Conservation (phyloP, 1,140 invertebrate species). For the Cryptotermes secundus region DNA sequence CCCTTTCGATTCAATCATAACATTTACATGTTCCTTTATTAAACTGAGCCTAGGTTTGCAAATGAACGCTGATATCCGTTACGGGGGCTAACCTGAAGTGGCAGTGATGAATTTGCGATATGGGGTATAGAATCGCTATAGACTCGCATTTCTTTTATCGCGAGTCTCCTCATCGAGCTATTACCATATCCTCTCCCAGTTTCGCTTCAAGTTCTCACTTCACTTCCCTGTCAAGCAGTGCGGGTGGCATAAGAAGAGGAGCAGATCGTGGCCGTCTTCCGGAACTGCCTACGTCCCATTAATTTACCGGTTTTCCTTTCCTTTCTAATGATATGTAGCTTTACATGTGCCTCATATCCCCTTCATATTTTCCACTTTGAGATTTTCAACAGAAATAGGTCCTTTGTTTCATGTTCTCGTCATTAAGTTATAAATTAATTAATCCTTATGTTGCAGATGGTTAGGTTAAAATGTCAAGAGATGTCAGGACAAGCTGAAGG, state of each 20-base stretch:
- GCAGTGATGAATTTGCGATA: background rate
- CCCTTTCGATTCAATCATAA: too few species aligned
- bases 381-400: too few species aligned
- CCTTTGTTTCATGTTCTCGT: too few species aligned
- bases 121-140: background rate
- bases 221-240: constrained; percentile 4
- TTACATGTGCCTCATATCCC: too few species aligned
- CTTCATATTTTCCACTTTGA: too few species aligned
- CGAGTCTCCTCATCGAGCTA: background rate
- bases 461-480: too few species aligned
- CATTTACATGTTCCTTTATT: background rate
- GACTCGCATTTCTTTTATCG: background rate
- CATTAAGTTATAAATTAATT: too few species aligned
- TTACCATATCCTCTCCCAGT: background rate
- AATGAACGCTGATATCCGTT: background rate
- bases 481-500: too few species aligned
- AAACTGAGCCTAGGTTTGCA: background rate
- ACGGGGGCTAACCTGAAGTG: background rate
- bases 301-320: too few species aligned
- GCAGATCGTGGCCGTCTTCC: background rate
- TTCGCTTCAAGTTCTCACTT: background rate
- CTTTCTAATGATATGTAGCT: too few species aligned
- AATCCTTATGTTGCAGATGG: too few species aligned
- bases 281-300: background rate
- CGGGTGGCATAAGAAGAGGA: background rate